These are phyloP conservation scores for Corythornis vintsioides DNA, from an alignment of 2,113 vertebrate genomes.

Conservation along the genomic window DNA sequence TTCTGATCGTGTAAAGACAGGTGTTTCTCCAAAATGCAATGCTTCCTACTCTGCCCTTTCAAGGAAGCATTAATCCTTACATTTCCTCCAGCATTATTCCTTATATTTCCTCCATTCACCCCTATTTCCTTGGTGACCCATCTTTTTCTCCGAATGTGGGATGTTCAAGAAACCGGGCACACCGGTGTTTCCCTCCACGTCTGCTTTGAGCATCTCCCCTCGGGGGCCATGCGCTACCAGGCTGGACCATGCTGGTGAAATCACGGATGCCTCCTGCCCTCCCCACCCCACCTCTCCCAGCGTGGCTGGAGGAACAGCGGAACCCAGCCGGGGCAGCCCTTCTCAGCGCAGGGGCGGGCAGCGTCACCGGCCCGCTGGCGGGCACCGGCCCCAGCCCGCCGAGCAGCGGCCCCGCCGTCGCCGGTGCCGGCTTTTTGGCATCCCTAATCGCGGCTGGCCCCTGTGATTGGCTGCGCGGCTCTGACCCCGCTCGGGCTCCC, in stretches of 20 bases:
- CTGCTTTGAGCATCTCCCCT: not conserved
- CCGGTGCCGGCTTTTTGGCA: slow-evolving; percentile 81
- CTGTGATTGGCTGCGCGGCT: slow-evolving; percentile 90
- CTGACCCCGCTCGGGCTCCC: slow-evolving; percentile 89
- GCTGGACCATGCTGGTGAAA: not conserved
- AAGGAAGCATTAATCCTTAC: not conserved
- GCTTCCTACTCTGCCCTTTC: not conserved
- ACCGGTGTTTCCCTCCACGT: rapidly evolving
- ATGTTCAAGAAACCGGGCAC: not conserved
- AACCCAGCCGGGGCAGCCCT: not conserved
- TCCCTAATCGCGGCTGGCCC: slow-evolving; percentile 84
- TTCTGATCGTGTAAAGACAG: rapidly evolving
- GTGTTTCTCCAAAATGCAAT: not conserved
- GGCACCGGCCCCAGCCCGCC: not conserved
- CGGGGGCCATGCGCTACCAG: not conserved
- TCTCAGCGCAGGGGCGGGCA: not conserved
- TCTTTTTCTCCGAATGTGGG: not conserved
- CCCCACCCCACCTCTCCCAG: not conserved
- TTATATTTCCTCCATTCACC: not conserved
- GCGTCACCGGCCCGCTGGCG: not conserved
- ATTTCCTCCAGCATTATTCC: not conserved
- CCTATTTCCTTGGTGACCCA: not conserved
- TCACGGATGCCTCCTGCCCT: not conserved
- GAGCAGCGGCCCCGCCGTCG: slow-evolving; percentile 10
- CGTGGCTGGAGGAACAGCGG: not conserved